Evolutionary conservation across 2,113 vertebrate species (phyloP), one percentile per base, ranked within the genome.

Genomic region (Nothoprocta pentlandii): DNA sequence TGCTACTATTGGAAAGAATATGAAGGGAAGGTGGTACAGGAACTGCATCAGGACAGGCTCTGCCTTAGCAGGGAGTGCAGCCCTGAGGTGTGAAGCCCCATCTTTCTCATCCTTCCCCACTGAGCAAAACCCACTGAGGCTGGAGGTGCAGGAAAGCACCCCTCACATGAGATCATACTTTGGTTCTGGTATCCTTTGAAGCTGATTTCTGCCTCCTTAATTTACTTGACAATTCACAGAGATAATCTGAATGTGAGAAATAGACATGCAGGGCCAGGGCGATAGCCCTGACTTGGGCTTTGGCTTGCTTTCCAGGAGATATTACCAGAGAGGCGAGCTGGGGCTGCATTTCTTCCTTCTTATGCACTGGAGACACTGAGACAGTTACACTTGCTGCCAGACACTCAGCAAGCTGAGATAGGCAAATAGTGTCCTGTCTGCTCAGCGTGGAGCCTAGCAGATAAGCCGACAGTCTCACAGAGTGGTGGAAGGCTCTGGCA

Each of bases 361-460:
- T 34, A 51, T 53, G 53, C 0, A 6, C 83, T 79, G 88, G 66
- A 86, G 76, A 56, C 77, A 76, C 58, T 1, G 4, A 85, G 84
- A 64, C 66, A 93, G 81, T 87, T 44, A 22, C 81, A 41, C 85
- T 78, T 81, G 88, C 82, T 94, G 94, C 62, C 93, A 96, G 88
- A 68, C 88, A 53, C 64, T 32, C 68, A 68, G 76, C 82, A 25
- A 86, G 88, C 79, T 28, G 73, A 62, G 93, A 47, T 5, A 69
- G 93, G 79, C 81, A 63, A 67, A 75, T 2, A 32, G 51, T 89
- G 87, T 63, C 69, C 91, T 46, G 75, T 80, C 80, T 94, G 87
- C 73, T 86, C 73, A 17, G 68, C 1, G 4, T 16, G n/a, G 58
- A 91, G 77, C 64, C 71, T 80, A 19, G 90, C 90, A 84, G 92